Conservation (phyloP, 2,797 vertebrate genomes). For the Rhinella marina region DNA sequence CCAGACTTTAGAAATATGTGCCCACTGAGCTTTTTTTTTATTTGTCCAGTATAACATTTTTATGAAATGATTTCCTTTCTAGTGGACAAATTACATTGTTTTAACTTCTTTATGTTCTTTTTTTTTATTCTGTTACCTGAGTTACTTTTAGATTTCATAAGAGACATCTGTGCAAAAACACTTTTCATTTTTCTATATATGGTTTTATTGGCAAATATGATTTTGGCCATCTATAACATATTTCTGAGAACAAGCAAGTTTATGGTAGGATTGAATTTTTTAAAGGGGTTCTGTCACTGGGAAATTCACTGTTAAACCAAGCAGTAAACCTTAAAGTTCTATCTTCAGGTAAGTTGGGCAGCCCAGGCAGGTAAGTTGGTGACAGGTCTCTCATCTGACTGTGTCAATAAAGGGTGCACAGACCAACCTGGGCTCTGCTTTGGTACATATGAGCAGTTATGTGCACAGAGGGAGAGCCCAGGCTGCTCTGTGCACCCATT, state of each 20-base stretch:
- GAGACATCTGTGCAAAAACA: background rate
- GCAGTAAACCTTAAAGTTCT: no score
- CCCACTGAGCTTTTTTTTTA: background rate
- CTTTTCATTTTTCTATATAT: background rate
- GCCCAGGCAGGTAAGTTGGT: no score
- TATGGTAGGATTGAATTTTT: background rate
- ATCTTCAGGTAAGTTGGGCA: no score
- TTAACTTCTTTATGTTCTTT: slow-evolving; percentile 34
- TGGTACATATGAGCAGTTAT: no score
- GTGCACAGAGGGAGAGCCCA: no score
- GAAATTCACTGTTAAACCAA: background rate
- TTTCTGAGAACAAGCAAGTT: background rate
- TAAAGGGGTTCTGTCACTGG: background rate
- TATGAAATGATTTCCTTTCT: slow-evolving; percentile 15
- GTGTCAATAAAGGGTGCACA: no score
- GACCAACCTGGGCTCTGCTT: no score
- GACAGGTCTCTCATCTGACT: no score
- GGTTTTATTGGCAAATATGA: slow-evolving; percentile 20
- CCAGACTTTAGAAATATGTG: background rate
- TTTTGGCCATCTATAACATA: background rate
- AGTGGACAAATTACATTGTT: slow-evolving; percentile 21
- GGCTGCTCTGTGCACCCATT: no score
- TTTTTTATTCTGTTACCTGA: slow-evolving; percentile 8
- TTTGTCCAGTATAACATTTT: background rate
- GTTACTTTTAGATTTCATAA: background rate